phyloP scores from a whole-genome alignment of 2,888 invertebrate genomes.

The Apamea epomidion region DNA sequence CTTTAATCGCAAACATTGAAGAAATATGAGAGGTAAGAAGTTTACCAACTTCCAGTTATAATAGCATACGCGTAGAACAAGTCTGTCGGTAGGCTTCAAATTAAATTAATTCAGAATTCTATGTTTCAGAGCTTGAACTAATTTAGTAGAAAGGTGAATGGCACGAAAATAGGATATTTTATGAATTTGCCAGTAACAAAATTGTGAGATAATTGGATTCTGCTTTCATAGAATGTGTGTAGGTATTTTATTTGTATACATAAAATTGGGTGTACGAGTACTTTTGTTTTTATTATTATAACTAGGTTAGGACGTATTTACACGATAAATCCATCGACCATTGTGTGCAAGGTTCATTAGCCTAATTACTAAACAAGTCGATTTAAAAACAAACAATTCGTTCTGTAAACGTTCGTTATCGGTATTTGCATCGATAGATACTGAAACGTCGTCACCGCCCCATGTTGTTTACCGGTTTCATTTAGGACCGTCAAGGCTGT shows the following conservation, averaged over 20 bases:
- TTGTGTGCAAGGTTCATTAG: constrained; percentile 32
- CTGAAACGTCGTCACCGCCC: constrained; percentile 56
- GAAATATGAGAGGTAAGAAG: background rate
- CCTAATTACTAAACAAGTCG: constrained; percentile 50
- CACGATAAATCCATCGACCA: constrained; percentile 23
- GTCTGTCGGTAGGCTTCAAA: background rate
- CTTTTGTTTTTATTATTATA: constrained; percentile 5
- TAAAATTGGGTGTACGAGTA: background rate
- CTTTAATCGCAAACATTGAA: background rate
- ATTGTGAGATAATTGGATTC: constrained; percentile 36
- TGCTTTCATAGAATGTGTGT: constrained; percentile 14
- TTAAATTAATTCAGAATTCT: constrained; percentile 4
- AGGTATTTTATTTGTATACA: background rate
- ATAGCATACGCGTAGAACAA: background rate
- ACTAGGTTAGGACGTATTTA: constrained; percentile 20
- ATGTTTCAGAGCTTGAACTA: constrained; percentile 3
- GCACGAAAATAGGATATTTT: constrained; percentile 19
- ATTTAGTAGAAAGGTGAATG: constrained; percentile 27
- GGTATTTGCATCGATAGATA: constrained; percentile 61
- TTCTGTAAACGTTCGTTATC: constrained; percentile 50
- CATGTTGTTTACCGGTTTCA: constrained; percentile 65
- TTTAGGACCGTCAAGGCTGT: constrained; percentile 60
- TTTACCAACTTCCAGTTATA: background rate
- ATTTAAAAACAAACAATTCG: constrained; percentile 54
- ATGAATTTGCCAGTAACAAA: constrained; percentile 16